phyloP scores from a whole-genome alignment of 2,888 invertebrate genomes.

The Ichneumoninae sp. region DNA sequence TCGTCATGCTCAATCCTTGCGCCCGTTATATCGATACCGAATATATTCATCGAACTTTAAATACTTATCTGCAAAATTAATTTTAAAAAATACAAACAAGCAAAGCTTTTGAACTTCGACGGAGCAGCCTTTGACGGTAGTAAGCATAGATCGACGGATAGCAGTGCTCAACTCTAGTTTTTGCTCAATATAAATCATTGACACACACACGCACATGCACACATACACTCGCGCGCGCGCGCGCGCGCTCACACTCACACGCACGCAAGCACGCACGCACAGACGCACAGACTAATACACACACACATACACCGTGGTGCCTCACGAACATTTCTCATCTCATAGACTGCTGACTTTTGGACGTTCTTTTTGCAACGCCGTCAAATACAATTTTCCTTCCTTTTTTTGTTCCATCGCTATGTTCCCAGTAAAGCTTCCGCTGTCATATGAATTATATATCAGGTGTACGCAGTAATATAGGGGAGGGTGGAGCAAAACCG shows the following conservation, averaged over 20 bases:
- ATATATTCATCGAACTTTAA: slow-evolving; percentile 26
- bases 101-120: slow-evolving; percentile 5
- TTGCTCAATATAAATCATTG: slow-evolving; percentile 60
- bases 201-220: too few species aligned
- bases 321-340: slow-evolving; percentile 57
- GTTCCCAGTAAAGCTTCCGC: slow-evolving; percentile 15
- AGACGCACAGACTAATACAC: too few species aligned
- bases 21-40: slow-evolving; percentile 22
- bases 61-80: slow-evolving; percentile 4
- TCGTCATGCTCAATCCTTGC: slow-evolving; percentile 33
- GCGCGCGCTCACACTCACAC: too few species aligned
- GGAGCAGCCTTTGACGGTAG: slow-evolving; percentile 11
- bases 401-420: slow-evolving; percentile 27
- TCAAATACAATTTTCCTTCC: slow-evolving; percentile 56
- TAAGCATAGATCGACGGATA: slow-evolving; percentile 31
- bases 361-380: slow-evolving; percentile 13
- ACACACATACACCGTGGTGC: slow-evolving; percentile 62
- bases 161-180: slow-evolving; percentile 63
- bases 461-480: slow-evolving; percentile 9
- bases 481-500: too few species aligned
- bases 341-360: slow-evolving; percentile 14
- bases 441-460: neutral
- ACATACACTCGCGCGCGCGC: neutral
- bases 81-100: neutral
- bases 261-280: too few species aligned